Evolutionary conservation across 2,888 invertebrate species (phyloP).

Genomic region (Idaea aversata): DNA sequence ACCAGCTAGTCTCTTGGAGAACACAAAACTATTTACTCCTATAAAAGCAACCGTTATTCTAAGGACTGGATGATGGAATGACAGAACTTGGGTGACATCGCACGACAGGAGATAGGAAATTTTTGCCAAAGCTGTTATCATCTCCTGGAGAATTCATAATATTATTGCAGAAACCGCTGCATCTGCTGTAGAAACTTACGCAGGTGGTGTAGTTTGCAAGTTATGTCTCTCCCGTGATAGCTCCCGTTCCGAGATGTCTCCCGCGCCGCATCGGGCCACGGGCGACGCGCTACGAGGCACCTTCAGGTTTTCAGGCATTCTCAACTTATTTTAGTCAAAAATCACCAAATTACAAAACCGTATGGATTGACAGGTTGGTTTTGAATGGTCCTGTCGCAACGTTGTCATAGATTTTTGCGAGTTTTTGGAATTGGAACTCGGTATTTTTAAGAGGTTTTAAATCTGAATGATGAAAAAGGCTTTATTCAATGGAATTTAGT

Average conservation of each 20-base stretch:
- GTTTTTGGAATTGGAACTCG: constrained; percentile 17
- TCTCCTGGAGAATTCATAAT: too few relatives aligned
- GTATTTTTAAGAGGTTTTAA: too few relatives aligned
- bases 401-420: constrained; percentile 17
- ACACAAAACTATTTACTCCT: too few relatives aligned
- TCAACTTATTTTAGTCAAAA: constrained; percentile 9
- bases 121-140: background rate
- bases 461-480: too few relatives aligned
- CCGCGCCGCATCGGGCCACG: constrained; percentile 60
- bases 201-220: constrained; percentile 59
- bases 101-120: background rate
- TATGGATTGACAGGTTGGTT: background rate
- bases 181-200: too few relatives aligned
- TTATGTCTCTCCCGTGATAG: constrained; percentile 58
- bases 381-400: constrained; percentile 15
- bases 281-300: constrained; percentile 58
- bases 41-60: too few relatives aligned
- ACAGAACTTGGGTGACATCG: too few relatives aligned
- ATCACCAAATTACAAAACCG: constrained; percentile 10
- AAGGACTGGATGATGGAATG: too few relatives aligned
- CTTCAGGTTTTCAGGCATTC: constrained; percentile 63
- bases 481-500: too few relatives aligned
- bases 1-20: too few relatives aligned
- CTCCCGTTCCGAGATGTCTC: constrained; percentile 68
- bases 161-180: too few relatives aligned